Evolutionary conservation across 2,888 invertebrate species (phyloP), one percentile per base, ranked within the genome.

Genomic region (Sminthurinus aureus): DNA sequence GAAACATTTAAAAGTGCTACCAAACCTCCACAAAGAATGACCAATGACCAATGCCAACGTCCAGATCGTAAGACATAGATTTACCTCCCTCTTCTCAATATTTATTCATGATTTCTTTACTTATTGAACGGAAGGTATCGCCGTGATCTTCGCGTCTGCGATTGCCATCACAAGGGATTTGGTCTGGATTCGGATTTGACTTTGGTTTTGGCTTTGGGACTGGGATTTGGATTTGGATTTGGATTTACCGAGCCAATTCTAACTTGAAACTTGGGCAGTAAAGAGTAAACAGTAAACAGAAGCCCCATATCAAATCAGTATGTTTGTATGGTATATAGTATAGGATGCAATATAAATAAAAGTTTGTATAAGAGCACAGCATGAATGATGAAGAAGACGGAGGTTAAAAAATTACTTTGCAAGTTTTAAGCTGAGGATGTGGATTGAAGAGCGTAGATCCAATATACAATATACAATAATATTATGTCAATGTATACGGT

Each of bases 81-180:
- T 81, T 81, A 81, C 64, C 24, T 26, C 73, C 22, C 80, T 80
- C 74, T 74, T 81, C 81, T 81, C 81, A 81, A 81, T 81, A 81
- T 81, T 81, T 73, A 81, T 81, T 81, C 52, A 81, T 81, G 64
- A 74, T 51, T 13, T 81, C 52, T 80, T 80, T 81, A 81, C 74
- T 81, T 81, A 81, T 81, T 81, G 81, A 81, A 66, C 24, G 74
- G 38, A 58, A 74, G 51, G 20, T 26, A 79, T 81, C 38, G 20
- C 76, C 58, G 58, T n/a, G 71, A 24, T 20, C 20, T 71, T 9
- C 20, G 3, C 24, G 22, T 20, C 71, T 20, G 11, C 8, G 71
- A 24, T 22, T 24, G 11, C 26, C 12, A 71, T 20, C 71, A 13
- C 71, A 38, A 38, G 38, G 38, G 38, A 38, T 38, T 38, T 38